These are phyloP conservation scores for Xiphophorus birchmanni DNA, from an alignment of 2,797 vertebrate species.

Conservation along the genomic window DNA sequence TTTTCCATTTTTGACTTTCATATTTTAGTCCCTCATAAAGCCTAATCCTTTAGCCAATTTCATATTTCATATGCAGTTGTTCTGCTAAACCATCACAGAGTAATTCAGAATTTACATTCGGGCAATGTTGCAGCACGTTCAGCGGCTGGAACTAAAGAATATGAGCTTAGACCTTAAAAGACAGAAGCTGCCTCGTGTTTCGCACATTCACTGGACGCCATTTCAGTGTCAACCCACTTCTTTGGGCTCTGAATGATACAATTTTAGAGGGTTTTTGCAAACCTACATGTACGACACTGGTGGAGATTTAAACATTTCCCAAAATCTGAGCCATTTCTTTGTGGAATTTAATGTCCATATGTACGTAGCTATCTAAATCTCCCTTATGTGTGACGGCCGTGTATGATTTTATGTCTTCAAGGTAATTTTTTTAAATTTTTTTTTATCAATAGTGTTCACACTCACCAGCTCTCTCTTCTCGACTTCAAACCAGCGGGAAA, in stretches of 20 bases:
- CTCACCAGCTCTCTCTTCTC: slow-evolving; percentile 98
- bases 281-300: neutral
- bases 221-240: slow-evolving; percentile 47
- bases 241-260: slow-evolving; percentile 29
- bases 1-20: slow-evolving; percentile 8
- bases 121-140: slow-evolving; percentile 57
- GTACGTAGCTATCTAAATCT: slow-evolving; percentile 15
- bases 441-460: slow-evolving; percentile 13
- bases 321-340: neutral
- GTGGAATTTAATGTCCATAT: slow-evolving; percentile 34
- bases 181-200: slow-evolving; percentile 13
- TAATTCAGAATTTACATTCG: slow-evolving; percentile 38
- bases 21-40: slow-evolving; percentile 29
- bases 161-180: slow-evolving; percentile 33
- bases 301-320: neutral
- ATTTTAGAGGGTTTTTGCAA: slow-evolving; percentile 18
- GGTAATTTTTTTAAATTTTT: neutral
- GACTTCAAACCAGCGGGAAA: slow-evolving; percentile 99
- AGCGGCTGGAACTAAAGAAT: slow-evolving; percentile 39
- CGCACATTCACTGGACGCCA: neutral
- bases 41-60: slow-evolving; percentile 49
- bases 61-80: slow-evolving; percentile 43
- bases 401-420: slow-evolving; percentile 8
- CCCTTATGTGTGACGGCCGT: slow-evolving; percentile 8
- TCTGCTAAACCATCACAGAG: slow-evolving; percentile 27